Conservation (phyloP, 2,797 vertebrate species). For the Sebastes wilsoni region DNA sequence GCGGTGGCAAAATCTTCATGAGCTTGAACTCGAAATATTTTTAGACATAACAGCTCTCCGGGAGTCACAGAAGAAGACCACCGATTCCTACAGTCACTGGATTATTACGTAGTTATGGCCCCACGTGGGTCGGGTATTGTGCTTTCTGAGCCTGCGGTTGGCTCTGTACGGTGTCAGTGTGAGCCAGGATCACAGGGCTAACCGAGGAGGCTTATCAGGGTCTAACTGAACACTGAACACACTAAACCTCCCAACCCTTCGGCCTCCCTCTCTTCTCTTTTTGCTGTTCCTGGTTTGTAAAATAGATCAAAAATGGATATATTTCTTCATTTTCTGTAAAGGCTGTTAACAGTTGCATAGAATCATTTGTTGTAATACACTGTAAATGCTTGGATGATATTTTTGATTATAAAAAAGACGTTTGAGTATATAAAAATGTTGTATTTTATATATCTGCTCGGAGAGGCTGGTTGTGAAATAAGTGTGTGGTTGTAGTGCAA, state of each 20-base stretch:
- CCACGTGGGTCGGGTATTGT: conserved; percentile 28
- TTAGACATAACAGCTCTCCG: conserved; percentile 34
- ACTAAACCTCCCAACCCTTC: conserved; percentile 41
- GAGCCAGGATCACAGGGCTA: conserved; percentile 59
- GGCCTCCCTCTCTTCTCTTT: conserved; percentile 60
- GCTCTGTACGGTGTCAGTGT: conserved; percentile 43
- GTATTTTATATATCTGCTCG: conserved; percentile 10
- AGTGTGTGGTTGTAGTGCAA: neutral
- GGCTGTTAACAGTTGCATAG: conserved; percentile 80
- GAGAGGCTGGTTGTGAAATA: neutral
- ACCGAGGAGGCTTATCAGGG: conserved; percentile 62
- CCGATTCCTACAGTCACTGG: conserved; percentile 56
- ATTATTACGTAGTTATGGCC: conserved; percentile 46
- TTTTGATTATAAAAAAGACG: conserved; percentile 83
- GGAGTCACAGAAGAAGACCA: conserved; percentile 34
- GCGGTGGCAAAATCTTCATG: conserved; percentile 32
- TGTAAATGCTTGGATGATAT: conserved; percentile 87
- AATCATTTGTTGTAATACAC: conserved; percentile 83
- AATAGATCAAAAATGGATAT: conserved; percentile 78
- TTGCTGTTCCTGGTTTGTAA: conserved; percentile 77
- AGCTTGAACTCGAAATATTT: conserved; percentile 52
- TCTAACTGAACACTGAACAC: conserved; percentile 65
- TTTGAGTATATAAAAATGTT: conserved; percentile 51
- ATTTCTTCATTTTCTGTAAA: conserved; percentile 87
- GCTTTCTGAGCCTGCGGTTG: conserved; percentile 30